Evolutionary conservation across 30 jellyfish, hydroid and myxozoan genomes (phyloP), one percentile per base, ranked within the genome.

Genomic region (Haliclystus octoradiatus): DNA sequence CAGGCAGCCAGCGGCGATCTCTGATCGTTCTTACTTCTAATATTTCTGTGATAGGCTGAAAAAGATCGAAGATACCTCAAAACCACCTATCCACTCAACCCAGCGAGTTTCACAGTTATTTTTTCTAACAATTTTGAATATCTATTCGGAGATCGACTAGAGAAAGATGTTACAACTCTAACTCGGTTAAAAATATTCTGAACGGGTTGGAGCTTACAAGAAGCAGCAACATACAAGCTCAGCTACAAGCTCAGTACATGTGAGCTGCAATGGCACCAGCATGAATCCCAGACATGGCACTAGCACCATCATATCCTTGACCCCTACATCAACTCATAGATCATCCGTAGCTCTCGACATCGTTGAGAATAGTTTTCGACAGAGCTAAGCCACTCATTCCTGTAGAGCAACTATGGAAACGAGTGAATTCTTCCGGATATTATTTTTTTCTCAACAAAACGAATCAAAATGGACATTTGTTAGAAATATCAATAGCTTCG

Each of bases 261-360:
- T 19, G 78, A 61, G 57, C 61, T 34, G 69, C 84, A 73, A 28
- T 73, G 84, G 66, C 77, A 30, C 91, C 91, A 57, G 83, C 40
- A 57, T 27, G 61, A 35, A 40, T 68, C 0, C 77, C 83, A 0
- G 92, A 77, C 77, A 68, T 78, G 61, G 57, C 68, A 1, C 91
- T 82, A 0, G 83, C 83, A 33, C 78, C 83, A 62, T 78, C 83
- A 32, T 69, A 78, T 31, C 92, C 73, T 34, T 78, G 83, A 26
- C 83, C 83, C 7, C 83, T 33, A 68, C 83, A 78, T n/a, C 69
- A 29, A 12, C 31, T 29, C 26, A 68, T 29, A 28, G 71, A 52
- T 1, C 51, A 31, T 1, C 66, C 31, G n/a, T 63, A 64, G 5
- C 52, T 33, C 27, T 65, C 47, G 2, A 40, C 50, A 28, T 2